phyloP scores from a whole-genome alignment of 1,140 invertebrate genomes.

The Pseudomyrmex dendroicus region DNA sequence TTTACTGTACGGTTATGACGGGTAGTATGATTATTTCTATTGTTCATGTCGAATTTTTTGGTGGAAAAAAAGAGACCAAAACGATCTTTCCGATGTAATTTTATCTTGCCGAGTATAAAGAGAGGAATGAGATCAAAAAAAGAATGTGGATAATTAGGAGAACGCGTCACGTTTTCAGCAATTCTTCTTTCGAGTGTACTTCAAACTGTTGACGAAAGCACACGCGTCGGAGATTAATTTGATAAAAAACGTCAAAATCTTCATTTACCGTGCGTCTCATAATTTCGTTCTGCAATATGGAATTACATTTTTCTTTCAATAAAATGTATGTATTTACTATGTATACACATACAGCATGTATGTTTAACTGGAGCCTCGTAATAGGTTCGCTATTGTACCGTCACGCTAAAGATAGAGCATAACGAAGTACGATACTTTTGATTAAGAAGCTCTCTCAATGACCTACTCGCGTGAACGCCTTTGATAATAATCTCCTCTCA shows the following conservation, averaged over 20 bases:
- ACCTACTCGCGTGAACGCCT: constrained; percentile 32
- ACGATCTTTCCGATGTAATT: neutral
- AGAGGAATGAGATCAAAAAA: neutral
- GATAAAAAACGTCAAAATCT: neutral
- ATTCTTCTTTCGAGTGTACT: neutral
- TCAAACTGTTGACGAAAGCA: neutral
- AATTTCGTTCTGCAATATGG: neutral
- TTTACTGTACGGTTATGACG: neutral
- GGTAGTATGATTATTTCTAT: neutral
- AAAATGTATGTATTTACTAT: neutral
- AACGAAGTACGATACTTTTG: constrained; percentile 28
- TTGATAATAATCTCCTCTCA: neutral
- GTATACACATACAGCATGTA: neutral
- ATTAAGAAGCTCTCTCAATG: constrained; percentile 21
- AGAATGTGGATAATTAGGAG: neutral
- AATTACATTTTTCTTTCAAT: neutral
- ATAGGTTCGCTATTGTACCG: neutral
- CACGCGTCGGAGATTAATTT: neutral
- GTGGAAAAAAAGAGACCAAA: neutral
- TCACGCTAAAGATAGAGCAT: neutral
- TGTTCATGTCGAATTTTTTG: neutral
- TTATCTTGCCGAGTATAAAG: neutral
- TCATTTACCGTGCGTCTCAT: neutral
- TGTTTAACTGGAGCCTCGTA: neutral
- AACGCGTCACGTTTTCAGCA: neutral